Evolutionary conservation across 2,888 invertebrate species (phyloP), one percentile per base, ranked within the genome.

Genomic region (Leptarthrus brevirostris): DNA sequence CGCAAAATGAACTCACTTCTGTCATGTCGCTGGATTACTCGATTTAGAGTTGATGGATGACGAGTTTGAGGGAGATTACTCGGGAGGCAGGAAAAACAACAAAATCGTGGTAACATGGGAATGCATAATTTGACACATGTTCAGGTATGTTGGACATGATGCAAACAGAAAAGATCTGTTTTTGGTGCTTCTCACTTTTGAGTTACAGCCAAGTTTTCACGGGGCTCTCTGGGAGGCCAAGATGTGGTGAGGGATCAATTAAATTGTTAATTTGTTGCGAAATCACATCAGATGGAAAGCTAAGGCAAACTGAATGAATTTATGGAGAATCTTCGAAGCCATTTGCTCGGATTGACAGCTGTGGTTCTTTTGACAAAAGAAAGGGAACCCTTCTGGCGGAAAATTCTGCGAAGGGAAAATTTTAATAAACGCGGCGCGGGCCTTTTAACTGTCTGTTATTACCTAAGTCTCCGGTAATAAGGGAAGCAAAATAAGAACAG

Each of bases 201-300:
- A 10, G 8, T 22, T 20, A n/a, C 53, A 14, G 18, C 3, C 26
- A 26, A n/a, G 44, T 20, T n/a, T 24, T 44, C 47, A 20, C 24
- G 14, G 44, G 47, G 16, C 24, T 47, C 47, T 24, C 47, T 66
- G 64, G 47, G 47, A 47, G 47, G 16, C 10, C 20, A 52, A 20
- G 69, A 30, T 71, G 40, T 40, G 54, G 71, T 24, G 22, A 44
- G 53, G 52, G 54, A 71, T 71, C 71, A 71, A 71, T 71, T 71
- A 71, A 71, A 71, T 71, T 71, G 71, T 71, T 71, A 71, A 71
- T 71, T 71, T 71, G 71, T 71, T n/a, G 71, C 54, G 71, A 54
- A 71, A 71, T 71, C 71, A 71, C 71, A 71, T 54, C 54, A 24
- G 3, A 34, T 44, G 44, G 6, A 6, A 12, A 12, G 6, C n/a